These are phyloP conservation scores for Cynaeus angustus DNA, from an alignment of 2,888 invertebrate genomes.

Conservation along the genomic window DNA sequence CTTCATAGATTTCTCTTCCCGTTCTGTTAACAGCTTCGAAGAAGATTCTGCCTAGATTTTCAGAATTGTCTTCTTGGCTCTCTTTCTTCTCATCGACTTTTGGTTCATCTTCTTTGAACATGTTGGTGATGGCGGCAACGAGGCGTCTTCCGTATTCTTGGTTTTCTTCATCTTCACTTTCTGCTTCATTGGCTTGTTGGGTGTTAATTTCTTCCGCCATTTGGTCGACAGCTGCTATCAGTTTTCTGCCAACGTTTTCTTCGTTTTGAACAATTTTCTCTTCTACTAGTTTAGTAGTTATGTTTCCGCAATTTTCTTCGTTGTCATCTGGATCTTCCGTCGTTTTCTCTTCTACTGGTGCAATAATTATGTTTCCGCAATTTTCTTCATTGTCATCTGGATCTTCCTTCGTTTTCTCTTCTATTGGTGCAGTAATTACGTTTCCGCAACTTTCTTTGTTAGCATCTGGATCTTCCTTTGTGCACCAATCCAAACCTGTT, in stretches of 20 bases:
- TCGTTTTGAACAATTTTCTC: conserved; percentile 8
- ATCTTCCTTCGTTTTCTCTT: background rate
- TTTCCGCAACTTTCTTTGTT: no score
- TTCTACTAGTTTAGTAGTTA: no score
- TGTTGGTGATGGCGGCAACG: conserved; percentile 11
- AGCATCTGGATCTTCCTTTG: no score
- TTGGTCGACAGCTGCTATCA: conserved; percentile 22
- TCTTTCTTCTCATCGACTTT: background rate
- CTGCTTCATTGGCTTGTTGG: background rate
- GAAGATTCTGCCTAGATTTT: conserved; percentile 3
- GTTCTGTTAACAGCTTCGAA: background rate
- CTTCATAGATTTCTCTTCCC: conserved; percentile 1
- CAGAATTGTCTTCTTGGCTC: conserved; percentile 4
- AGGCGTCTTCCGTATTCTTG: background rate
- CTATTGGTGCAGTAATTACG: no score
- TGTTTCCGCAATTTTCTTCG: no score
- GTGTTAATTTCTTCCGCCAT: conserved; percentile 22
- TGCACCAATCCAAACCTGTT: no score
- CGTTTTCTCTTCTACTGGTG: no score
- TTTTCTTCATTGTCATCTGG: conserved; percentile 12
- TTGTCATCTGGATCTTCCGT: conserved; percentile 25
- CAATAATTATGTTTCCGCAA: no score
- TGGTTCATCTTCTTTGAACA: conserved; percentile 1
- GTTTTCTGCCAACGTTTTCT: conserved; percentile 21
- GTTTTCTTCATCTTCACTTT: background rate